A percentile compares a stretch with the other conserved stretches of the same genome.
Evolutionary conservation across 2,113 vertebrate species (phyloP).

Genomic region (Indicator maculatus): DNA sequence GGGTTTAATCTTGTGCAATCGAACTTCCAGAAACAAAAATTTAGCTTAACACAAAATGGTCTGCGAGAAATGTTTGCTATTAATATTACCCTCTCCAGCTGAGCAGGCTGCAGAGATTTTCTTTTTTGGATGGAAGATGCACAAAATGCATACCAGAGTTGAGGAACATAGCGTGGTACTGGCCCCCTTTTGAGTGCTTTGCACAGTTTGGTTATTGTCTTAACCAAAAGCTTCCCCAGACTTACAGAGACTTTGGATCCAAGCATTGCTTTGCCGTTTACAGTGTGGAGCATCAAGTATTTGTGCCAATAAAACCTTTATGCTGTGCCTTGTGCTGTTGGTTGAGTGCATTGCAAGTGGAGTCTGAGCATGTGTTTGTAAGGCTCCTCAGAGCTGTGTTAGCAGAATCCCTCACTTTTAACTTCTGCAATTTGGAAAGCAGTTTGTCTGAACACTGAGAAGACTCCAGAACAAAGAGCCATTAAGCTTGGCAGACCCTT

Average conservation of each 20-base stretch:
- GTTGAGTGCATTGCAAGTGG: background rate
- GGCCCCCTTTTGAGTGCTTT: background rate
- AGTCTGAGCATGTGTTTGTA: background rate
- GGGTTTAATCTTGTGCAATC: background rate
- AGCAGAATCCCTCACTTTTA: background rate
- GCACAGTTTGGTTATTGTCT: background rate
- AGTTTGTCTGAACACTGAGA: background rate
- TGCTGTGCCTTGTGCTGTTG: rapidly evolving
- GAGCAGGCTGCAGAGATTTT: background rate
- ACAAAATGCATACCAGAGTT: background rate
- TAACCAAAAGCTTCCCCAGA: background rate
- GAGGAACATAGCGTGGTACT: background rate
- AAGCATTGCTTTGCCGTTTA: background rate
- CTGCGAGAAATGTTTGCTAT: background rate
- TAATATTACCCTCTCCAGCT: background rate
- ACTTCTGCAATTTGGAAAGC: background rate
- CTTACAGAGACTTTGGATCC: background rate
- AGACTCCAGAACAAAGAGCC: background rate
- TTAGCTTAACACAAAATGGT: background rate
- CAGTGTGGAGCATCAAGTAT: rapidly evolving
- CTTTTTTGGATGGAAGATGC: background rate
- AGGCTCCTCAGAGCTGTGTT: background rate
- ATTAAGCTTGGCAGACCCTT: background rate
- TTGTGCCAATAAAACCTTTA: background rate
- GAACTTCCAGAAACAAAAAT: background rate